Percentiles rank a stretch among this genome's conserved stretches.
Conservation (phyloP, 2,113 vertebrate genomes). For the Tenebrosternarchus preto region DNA sequence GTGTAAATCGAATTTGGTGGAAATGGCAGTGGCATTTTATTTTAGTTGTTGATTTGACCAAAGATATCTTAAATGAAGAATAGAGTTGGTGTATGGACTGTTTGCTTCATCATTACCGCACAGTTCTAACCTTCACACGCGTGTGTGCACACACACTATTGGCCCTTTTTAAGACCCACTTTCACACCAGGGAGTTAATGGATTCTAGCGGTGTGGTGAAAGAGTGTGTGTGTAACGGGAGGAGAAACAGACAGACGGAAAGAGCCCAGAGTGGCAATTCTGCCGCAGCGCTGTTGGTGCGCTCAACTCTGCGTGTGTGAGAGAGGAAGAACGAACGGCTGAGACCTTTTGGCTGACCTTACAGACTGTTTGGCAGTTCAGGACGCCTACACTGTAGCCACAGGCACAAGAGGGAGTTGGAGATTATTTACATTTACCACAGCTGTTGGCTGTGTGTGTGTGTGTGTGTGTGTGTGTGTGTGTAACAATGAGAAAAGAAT, state of each 20-base stretch:
- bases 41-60: too few species aligned
- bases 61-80: too few species aligned
- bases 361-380: constrained; percentile 9
- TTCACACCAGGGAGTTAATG: constrained; percentile 73
- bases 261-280: constrained; percentile 29
- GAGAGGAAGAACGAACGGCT: not conserved
- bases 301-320: not conserved
- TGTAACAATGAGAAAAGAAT: constrained; percentile 31
- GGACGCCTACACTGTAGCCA: constrained; percentile 45
- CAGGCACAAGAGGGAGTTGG: constrained; percentile 29
- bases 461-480: constrained; percentile 28
- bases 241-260: constrained; percentile 39
- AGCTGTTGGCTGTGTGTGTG: constrained; percentile 18
- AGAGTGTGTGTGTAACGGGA: constrained; percentile 52
- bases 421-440: constrained; percentile 38
- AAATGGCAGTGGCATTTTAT: not conserved
- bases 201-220: constrained; percentile 66
- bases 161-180: constrained; percentile 49
- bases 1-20: not conserved
- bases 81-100: too few species aligned
- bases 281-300: constrained; percentile 29
- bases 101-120: not conserved
- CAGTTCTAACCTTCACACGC: not conserved
- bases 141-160: constrained; percentile 45
- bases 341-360: constrained; percentile 36